A percentile compares a stretch with the other conserved stretches of the same genome.
Conservation (phyloP, 2,113 vertebrate species). For the Panthera tigris region DNA sequence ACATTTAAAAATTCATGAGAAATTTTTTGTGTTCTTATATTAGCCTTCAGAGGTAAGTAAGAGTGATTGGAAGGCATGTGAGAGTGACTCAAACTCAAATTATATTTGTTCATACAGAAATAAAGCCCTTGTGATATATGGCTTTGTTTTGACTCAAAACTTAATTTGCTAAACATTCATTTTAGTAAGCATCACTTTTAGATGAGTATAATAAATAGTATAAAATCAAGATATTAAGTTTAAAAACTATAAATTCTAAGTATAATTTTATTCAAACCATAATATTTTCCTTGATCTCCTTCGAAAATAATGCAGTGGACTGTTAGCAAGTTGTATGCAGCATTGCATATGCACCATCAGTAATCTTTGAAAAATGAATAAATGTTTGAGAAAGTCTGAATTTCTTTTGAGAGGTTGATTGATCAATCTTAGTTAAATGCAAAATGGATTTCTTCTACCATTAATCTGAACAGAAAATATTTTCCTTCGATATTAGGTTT, state of each 20-base stretch:
- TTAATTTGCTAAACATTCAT: slow-evolving; percentile 31
- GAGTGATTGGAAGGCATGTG: slow-evolving; percentile 13
- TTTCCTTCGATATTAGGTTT: slow-evolving; percentile 4
- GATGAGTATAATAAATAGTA: not conserved
- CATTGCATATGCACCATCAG: not conserved
- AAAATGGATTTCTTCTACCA: slow-evolving; percentile 21
- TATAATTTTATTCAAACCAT: not conserved
- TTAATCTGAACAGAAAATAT: not conserved
- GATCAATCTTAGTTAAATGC: not conserved
- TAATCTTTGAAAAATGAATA: slow-evolving; percentile 47
- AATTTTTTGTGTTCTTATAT: slow-evolving; percentile 36
- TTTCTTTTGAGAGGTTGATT: slow-evolving; percentile 17
- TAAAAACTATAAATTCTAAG: slow-evolving; percentile 18
- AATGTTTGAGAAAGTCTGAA: not conserved
- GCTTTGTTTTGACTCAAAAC: slow-evolving; percentile 11
- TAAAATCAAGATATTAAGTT: not conserved
- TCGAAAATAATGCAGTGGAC: not conserved
- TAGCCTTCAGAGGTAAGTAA: slow-evolving; percentile 41
- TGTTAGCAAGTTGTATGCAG: not conserved
- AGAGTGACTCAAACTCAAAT: slow-evolving; percentile 37
- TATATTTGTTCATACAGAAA: slow-evolving; percentile 9
- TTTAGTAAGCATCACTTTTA: not conserved
- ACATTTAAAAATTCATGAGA: slow-evolving; percentile 50
- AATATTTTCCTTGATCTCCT: not conserved
- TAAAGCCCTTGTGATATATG: not conserved